Conservation (phyloP, 2,113 vertebrate genomes). For the Elephantulus edwardii region DNA sequence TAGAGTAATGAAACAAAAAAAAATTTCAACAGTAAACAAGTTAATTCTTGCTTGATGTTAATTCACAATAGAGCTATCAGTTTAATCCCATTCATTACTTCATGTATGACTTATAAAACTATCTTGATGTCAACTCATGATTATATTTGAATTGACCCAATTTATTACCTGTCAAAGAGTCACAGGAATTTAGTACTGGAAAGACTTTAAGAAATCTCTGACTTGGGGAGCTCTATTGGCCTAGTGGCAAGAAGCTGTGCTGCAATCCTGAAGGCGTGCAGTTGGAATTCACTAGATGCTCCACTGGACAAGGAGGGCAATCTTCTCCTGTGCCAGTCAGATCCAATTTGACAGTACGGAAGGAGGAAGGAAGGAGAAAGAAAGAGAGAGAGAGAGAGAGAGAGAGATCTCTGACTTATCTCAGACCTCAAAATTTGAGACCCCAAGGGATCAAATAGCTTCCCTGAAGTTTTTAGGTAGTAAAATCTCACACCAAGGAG, state of each 20-base stretch:
- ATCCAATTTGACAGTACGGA: no score
- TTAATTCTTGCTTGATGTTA: conserved; percentile 36
- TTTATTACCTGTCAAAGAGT: conserved; percentile 25
- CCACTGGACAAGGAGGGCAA: no score
- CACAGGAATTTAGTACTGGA: background rate
- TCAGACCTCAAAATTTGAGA: background rate
- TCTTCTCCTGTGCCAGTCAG: no score
- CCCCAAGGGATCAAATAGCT: background rate
- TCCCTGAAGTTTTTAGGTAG: background rate
- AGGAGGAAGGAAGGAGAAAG: no score
- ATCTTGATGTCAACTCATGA: conserved; percentile 2
- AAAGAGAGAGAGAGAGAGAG: no score
- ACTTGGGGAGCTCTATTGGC: no score
- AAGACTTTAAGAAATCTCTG: background rate
- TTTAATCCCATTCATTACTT: conserved; percentile 27
- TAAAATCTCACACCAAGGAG: background rate
- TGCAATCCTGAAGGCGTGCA: no score
- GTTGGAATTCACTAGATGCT: no score
- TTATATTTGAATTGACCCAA: conserved; percentile 27
- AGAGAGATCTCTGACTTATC: background rate
- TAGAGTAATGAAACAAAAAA: conserved; percentile 13
- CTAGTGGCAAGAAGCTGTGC: no score
- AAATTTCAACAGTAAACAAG: background rate
- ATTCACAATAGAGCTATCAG: background rate
- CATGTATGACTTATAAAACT: background rate